These are phyloP conservation scores for Bibio marci DNA, from an alignment of 2,888 invertebrate genomes.

Conservation along the genomic window DNA sequence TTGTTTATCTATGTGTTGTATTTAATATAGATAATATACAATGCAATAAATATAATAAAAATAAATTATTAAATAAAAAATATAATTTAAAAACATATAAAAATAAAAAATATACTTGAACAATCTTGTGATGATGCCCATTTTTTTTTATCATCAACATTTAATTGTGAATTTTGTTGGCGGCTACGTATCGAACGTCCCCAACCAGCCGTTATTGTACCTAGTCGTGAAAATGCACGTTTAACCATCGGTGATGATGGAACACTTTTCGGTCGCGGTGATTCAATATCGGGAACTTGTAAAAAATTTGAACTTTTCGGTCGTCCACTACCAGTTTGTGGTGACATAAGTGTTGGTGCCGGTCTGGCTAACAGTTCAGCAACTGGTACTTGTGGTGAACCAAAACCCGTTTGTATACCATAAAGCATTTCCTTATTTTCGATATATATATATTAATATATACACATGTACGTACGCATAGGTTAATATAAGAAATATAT, in stretches of 20 bases:
- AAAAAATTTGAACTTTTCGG: slow-evolving; percentile 84
- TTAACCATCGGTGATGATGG: slow-evolving; percentile 90
- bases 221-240: slow-evolving; percentile 75
- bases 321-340: slow-evolving; percentile 67
- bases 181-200: slow-evolving; percentile 55
- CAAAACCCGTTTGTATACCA: slow-evolving; percentile 85
- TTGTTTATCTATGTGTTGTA: slow-evolving; percentile 46
- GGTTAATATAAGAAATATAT: too few relatives aligned
- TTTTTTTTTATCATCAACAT: slow-evolving; percentile 78
- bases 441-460: too few relatives aligned
- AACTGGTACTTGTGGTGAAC: slow-evolving; percentile 83
- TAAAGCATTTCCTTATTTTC: slow-evolving; percentile 62
- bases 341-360: slow-evolving; percentile 70
- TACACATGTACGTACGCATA: too few relatives aligned
- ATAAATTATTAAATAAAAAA: slow-evolving; percentile 10
- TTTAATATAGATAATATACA: slow-evolving; percentile 7
- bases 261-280: slow-evolving; percentile 73
- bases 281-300: slow-evolving; percentile 80
- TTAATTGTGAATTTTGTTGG: slow-evolving; percentile 66
- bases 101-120: slow-evolving; percentile 47
- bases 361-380: slow-evolving; percentile 74
- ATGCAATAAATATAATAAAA: slow-evolving; percentile 4
- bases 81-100: slow-evolving; percentile 28
- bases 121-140: slow-evolving; percentile 87
- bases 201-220: slow-evolving; percentile 82